A percentile compares a stretch with the other conserved stretches of the same genome.
Conservation (phyloP, 2,797 vertebrate species). For the Clarias laeviceps region DNA sequence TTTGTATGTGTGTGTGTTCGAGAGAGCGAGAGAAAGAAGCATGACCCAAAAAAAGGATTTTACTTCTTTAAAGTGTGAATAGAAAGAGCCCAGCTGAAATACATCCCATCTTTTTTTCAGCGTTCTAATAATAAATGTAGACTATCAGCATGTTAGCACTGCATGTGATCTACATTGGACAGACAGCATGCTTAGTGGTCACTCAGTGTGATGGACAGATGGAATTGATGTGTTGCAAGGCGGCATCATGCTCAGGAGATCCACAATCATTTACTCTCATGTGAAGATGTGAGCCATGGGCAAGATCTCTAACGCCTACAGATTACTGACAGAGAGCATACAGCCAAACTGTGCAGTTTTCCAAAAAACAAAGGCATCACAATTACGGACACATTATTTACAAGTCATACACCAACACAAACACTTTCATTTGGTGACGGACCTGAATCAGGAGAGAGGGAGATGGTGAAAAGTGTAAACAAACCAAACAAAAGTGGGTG, state of each 20-base stretch:
- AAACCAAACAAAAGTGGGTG: neutral
- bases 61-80: conserved; percentile 27
- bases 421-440: neutral
- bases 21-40: conserved; percentile 28
- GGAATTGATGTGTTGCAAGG: conserved; percentile 33
- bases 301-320: neutral
- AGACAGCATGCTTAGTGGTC: conserved; percentile 21
- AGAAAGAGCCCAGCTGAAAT: conserved; percentile 31
- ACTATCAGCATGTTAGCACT: conserved; percentile 2
- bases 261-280: conserved; percentile 39
- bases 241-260: neutral
- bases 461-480: neutral
- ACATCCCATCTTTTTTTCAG: conserved; percentile 6
- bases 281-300: conserved; percentile 6
- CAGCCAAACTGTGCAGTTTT: neutral
- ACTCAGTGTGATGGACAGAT: conserved; percentile 30
- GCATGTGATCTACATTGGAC: neutral
- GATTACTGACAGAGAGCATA: neutral
- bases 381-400: neutral
- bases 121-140: conserved; percentile 30
- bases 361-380: neutral
- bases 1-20: neutral
- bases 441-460: neutral
- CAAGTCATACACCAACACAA: neutral
- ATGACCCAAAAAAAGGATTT: conserved; percentile 48